A percentile compares a stretch with the other conserved stretches of the same genome.
These are phyloP conservation scores for Pollenia amentaria DNA, from an alignment of 2,888 invertebrate genomes.

Conservation along the genomic window DNA sequence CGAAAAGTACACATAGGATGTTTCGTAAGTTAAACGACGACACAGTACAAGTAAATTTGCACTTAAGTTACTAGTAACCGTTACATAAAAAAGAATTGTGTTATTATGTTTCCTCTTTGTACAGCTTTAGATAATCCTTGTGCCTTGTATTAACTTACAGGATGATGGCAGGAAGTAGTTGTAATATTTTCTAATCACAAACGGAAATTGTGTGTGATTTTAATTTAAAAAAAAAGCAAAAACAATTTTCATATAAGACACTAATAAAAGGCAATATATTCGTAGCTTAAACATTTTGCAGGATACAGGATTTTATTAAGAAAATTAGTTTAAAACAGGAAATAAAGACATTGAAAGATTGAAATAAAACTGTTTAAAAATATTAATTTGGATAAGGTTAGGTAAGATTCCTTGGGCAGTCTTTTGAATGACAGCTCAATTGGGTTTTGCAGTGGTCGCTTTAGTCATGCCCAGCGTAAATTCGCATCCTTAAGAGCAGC, in stretches of 20 bases:
- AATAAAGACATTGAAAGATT: background rate
- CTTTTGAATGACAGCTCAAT: too few relatives aligned
- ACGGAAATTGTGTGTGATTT: constrained; percentile 54
- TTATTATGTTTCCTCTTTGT: background rate
- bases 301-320: background rate
- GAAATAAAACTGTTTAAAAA: too few relatives aligned
- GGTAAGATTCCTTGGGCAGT: too few relatives aligned
- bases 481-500: too few relatives aligned
- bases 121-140: constrained; percentile 26
- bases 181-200: constrained; percentile 63
- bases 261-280: background rate
- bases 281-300: background rate
- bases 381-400: background rate
- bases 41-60: too few relatives aligned
- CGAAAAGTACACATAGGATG: too few relatives aligned
- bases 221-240: background rate
- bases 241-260: background rate
- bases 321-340: background rate
- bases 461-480: too few relatives aligned
- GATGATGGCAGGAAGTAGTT: constrained; percentile 22
- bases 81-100: too few relatives aligned
- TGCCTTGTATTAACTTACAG: constrained; percentile 6
- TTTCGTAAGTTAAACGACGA: too few relatives aligned
- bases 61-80: too few relatives aligned
- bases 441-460: too few relatives aligned